Conservation (phyloP, 2,113 vertebrate species). For the Ciconia boyciana region DNA sequence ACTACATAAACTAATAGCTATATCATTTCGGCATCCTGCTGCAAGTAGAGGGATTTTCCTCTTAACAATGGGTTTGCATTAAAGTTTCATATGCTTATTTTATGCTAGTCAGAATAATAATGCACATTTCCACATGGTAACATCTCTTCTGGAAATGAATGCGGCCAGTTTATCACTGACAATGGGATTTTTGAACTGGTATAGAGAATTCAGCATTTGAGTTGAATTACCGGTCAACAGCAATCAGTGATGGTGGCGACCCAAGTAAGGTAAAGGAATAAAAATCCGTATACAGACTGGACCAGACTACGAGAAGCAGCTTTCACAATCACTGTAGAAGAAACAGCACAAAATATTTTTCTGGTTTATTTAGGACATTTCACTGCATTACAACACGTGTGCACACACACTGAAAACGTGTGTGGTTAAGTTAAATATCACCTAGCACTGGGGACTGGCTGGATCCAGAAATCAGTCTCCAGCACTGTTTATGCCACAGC, state of each 20-base stretch:
- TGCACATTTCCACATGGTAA: background rate
- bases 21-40: background rate
- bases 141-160: background rate
- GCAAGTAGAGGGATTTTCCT: background rate
- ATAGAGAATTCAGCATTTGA: background rate
- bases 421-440: background rate
- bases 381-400: rapidly evolving
- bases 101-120: background rate
- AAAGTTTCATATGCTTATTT: background rate
- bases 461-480: background rate
- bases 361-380: background rate
- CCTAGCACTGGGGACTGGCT: background rate
- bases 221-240: background rate
- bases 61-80: background rate
- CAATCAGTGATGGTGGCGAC: rapidly evolving
- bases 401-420: rapidly evolving
- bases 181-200: background rate
- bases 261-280: background rate
- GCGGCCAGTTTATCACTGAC: background rate
- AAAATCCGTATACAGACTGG: background rate
- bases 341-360: background rate
- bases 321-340: background rate
- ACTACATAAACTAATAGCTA: background rate
- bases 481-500: background rate
- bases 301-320: background rate